These are phyloP conservation scores for Spongia lamella DNA, from an alignment of 37 sponge, comb jelly and placozoan genomes.

Conservation along the genomic window DNA sequence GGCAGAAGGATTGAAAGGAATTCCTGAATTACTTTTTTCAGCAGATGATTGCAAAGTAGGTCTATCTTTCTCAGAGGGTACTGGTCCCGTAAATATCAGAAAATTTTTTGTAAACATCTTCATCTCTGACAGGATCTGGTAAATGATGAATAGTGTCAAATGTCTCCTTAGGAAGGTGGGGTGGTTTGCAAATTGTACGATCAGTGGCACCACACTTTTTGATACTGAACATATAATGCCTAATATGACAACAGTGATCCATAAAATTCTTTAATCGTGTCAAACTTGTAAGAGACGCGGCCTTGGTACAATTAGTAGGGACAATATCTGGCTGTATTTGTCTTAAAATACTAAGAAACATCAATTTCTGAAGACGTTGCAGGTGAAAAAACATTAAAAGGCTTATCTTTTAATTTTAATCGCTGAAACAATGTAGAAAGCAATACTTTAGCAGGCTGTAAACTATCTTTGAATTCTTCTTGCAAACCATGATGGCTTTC, in stretches of 20 bases:
- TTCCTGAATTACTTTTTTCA: constrained; percentile 3
- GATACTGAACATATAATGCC: constrained; percentile 26
- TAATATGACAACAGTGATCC: constrained; percentile 1
- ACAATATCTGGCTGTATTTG: constrained; percentile 12
- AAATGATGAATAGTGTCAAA: constrained; percentile 33
- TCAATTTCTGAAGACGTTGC: constrained; percentile 10
- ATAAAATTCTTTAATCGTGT: not conserved
- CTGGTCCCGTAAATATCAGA: constrained; percentile 9
- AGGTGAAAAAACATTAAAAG: not conserved
- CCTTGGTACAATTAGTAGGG: constrained; percentile 9
- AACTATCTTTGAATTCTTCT: constrained; percentile 7
- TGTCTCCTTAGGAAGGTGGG: constrained; percentile 40
- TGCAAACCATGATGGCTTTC: not conserved
- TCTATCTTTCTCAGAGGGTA: constrained; percentile 35
- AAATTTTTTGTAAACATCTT: constrained; percentile 38
- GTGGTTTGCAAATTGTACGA: constrained; percentile 40
- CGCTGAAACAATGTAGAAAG: constrained; percentile 18
- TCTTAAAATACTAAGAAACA: not conserved
- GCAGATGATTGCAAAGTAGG: constrained; percentile 21
- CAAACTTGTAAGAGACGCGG: too few species aligned
- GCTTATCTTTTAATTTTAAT: constrained; percentile 19
- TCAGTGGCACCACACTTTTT: constrained; percentile 15
- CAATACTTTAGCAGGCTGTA: constrained; percentile 11
- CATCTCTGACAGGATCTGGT: constrained; percentile 46
- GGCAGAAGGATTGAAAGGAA: constrained; percentile 44